phyloP scores from a whole-genome alignment of 2,113 vertebrate species.

The Epinephelus lanceolatus region DNA sequence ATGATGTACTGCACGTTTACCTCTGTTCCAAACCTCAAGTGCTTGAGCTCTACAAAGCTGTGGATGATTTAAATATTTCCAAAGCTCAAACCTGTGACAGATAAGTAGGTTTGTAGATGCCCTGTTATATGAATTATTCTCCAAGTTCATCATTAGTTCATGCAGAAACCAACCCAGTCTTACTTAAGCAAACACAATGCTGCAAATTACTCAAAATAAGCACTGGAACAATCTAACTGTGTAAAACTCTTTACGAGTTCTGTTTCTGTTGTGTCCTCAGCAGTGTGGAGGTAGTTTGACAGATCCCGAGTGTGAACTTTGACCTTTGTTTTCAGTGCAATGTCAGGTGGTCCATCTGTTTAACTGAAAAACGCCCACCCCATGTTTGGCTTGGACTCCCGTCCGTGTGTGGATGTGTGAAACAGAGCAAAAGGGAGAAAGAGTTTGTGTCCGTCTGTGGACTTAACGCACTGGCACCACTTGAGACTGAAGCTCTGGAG shows the following conservation, averaged over 20 bases:
- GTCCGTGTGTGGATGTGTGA: slow-evolving; percentile 33
- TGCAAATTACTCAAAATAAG: background rate
- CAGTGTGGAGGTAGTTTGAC: slow-evolving; percentile 15
- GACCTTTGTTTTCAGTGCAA: slow-evolving; percentile 39
- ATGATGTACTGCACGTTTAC: slow-evolving; percentile 22
- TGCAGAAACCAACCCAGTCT: background rate
- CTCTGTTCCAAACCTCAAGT: background rate
- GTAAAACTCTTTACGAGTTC: slow-evolving; percentile 23
- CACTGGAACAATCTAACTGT: slow-evolving; percentile 11
- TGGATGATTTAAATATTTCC: background rate
- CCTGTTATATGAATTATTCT: background rate
- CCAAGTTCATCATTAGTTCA: background rate
- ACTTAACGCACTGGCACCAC: slow-evolving; percentile 31
- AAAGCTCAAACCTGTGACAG: background rate
- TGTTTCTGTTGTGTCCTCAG: slow-evolving; percentile 25
- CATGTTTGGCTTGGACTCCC: slow-evolving; percentile 40
- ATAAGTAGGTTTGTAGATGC: background rate
- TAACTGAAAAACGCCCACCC: slow-evolving; percentile 22
- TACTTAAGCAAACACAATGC: background rate
- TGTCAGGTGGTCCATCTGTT: slow-evolving; percentile 67
- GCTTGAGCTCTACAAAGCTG: background rate
- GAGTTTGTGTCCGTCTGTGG: slow-evolving; percentile 23
- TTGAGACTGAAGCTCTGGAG: slow-evolving; percentile 59
- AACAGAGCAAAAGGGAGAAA: slow-evolving; percentile 8
- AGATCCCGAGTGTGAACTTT: slow-evolving; percentile 13